Conservation (phyloP, 2,113 vertebrate genomes). For the Mus spicilegus region DNA sequence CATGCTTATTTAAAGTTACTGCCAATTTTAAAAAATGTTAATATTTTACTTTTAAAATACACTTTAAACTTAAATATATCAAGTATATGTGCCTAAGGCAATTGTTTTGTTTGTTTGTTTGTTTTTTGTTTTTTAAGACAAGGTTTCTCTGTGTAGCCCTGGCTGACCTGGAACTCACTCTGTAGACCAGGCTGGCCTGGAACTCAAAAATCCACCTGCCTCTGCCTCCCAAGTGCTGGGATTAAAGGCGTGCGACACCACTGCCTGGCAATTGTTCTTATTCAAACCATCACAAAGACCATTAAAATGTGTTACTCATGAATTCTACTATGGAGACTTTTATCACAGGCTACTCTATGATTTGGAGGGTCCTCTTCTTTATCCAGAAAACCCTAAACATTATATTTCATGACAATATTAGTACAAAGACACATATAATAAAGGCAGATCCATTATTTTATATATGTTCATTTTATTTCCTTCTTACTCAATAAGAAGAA, state of each 20-base stretch:
- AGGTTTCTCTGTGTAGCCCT: too few relatives aligned
- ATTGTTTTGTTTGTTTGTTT: neutral
- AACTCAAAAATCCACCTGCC: too few relatives aligned
- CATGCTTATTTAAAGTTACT: neutral
- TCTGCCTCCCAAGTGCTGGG: too few relatives aligned
- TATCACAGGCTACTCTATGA: neutral
- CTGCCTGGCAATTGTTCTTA: neutral
- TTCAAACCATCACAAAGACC: neutral
- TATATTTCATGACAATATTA: neutral
- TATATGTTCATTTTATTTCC: slow-evolving; percentile 25
- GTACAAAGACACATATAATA: slow-evolving; percentile 2
- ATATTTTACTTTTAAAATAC: neutral
- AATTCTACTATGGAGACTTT: slow-evolving; percentile 29
- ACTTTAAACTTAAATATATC: neutral
- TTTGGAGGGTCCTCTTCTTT: neutral
- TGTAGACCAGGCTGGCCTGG: too few relatives aligned
- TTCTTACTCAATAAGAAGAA: neutral
- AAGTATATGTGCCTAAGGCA: neutral
- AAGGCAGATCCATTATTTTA: neutral
- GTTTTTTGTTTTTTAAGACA: too few relatives aligned
- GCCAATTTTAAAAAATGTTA: neutral
- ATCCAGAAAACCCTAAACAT: neutral
- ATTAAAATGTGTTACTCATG: neutral
- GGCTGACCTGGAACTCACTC: too few relatives aligned
- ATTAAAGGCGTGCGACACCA: too few relatives aligned